Evolutionary conservation across 1,140 invertebrate species (phyloP).

Genomic region (Caenorhabditis inopinata): DNA sequence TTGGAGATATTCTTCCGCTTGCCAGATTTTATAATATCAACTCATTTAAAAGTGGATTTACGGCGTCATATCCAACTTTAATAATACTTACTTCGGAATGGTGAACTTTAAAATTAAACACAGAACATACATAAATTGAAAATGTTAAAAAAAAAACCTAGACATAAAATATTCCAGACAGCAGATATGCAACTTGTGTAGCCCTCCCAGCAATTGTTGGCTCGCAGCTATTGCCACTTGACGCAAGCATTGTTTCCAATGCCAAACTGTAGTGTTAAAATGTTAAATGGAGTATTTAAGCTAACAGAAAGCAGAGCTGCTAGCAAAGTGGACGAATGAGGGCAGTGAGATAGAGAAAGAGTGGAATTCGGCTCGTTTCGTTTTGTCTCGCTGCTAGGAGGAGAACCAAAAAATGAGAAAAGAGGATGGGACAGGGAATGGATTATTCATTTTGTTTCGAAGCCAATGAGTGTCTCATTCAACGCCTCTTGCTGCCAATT

Average conservation of each 20-base stretch:
- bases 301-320: conserved; percentile 16
- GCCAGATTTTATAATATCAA: too few relatives aligned
- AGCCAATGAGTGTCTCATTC: conserved; percentile 28
- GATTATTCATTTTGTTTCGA: conserved; percentile 24
- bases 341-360: not conserved
- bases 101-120: too few relatives aligned
- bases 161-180: not conserved
- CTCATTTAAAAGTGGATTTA: too few relatives aligned
- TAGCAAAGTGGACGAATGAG: conserved; percentile 8
- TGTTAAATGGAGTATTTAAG: conserved; percentile 17
- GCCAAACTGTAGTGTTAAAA: conserved; percentile 24
- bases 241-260: conserved; percentile 13
- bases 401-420: not conserved
- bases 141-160: not conserved
- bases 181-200: not conserved
- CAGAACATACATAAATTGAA: too few relatives aligned
- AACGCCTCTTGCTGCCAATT: conserved; percentile 28
- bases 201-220: not conserved
- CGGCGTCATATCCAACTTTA: too few relatives aligned
- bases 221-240: not conserved
- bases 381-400: not conserved
- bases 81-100: too few relatives aligned
- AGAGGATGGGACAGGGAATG: not conserved
- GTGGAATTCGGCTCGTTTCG: not conserved
- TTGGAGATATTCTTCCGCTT: too few relatives aligned